Conservation (phyloP, 2,888 invertebrate genomes). For the Noctua comes region DNA sequence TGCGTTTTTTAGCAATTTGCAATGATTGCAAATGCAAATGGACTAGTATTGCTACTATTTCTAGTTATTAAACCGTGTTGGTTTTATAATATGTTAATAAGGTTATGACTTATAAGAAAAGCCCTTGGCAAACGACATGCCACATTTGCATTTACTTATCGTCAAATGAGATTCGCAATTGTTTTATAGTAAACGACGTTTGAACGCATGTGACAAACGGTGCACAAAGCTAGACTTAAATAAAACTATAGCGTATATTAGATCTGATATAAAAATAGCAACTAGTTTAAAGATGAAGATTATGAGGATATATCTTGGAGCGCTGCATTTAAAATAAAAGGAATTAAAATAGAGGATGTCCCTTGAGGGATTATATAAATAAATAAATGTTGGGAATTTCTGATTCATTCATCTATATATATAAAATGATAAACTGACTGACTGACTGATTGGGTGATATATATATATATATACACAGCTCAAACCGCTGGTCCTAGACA, state of each 20-base stretch:
- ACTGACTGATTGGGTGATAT: too few relatives aligned
- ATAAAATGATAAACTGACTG: too few relatives aligned
- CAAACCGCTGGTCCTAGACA: too few relatives aligned
- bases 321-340: not conserved
- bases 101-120: constrained; percentile 55
- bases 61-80: constrained; percentile 21
- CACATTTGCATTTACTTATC: constrained; percentile 50
- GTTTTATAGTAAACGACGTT: constrained; percentile 33
- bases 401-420: too few relatives aligned
- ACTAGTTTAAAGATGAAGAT: too few relatives aligned
- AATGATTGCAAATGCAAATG: constrained; percentile 53
- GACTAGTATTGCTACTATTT: constrained; percentile 37
- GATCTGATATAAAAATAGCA: not conserved
- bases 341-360: too few relatives aligned
- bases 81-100: constrained; percentile 54
- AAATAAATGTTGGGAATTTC: too few relatives aligned
- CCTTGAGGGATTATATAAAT: too few relatives aligned
- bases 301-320: not conserved
- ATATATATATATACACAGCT: too few relatives aligned
- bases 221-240: not conserved
- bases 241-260: too few relatives aligned
- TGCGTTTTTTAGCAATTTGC: constrained; percentile 43
- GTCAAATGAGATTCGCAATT: constrained; percentile 32
- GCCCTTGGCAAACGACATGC: constrained; percentile 58
- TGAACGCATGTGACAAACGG: not conserved